These are phyloP conservation scores for Leptopilina boulardi DNA, from an alignment of 1,140 invertebrate species.

Conservation along the genomic window DNA sequence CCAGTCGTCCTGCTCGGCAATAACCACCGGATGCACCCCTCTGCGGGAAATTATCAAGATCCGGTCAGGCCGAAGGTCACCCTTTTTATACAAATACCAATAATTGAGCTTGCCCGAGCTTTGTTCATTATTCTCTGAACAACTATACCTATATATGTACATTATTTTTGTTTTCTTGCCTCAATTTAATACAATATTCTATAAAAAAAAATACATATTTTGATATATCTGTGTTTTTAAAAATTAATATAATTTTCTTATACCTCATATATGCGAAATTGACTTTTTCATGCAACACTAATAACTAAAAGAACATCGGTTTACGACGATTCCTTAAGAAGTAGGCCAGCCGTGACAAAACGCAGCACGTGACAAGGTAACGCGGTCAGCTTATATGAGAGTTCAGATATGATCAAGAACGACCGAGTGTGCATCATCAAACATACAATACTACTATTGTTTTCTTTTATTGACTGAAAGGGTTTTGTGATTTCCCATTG, in stretches of 20 bases:
- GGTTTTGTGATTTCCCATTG: slow-evolving; percentile 21
- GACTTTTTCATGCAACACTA: background rate
- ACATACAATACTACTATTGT: slow-evolving; percentile 11
- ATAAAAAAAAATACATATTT: too few species aligned
- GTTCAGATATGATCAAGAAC: slow-evolving; percentile 19
- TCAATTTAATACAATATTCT: background rate
- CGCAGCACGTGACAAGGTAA: slow-evolving; percentile 13
- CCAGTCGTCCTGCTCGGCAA: slow-evolving; percentile 75
- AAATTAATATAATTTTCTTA: background rate
- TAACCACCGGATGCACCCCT: slow-evolving; percentile 63
- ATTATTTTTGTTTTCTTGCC: background rate
- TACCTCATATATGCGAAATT: background rate
- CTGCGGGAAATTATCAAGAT: slow-evolving; percentile 72
- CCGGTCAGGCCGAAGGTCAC: slow-evolving; percentile 56
- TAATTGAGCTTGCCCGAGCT: slow-evolving; percentile 58
- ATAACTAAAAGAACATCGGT: background rate
- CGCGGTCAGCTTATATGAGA: slow-evolving; percentile 8
- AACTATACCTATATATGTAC: background rate
- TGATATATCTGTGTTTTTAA: background rate
- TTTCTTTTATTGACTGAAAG: slow-evolving; percentile 18
- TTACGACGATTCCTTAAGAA: background rate
- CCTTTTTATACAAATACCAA: background rate
- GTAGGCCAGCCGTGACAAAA: slow-evolving; percentile 1
- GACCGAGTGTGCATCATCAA: slow-evolving; percentile 43
- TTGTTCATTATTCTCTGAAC: slow-evolving; percentile 37